Evolutionary conservation across 2,888 invertebrate genomes (phyloP).

Genomic region (Hymenopus coronatus): DNA sequence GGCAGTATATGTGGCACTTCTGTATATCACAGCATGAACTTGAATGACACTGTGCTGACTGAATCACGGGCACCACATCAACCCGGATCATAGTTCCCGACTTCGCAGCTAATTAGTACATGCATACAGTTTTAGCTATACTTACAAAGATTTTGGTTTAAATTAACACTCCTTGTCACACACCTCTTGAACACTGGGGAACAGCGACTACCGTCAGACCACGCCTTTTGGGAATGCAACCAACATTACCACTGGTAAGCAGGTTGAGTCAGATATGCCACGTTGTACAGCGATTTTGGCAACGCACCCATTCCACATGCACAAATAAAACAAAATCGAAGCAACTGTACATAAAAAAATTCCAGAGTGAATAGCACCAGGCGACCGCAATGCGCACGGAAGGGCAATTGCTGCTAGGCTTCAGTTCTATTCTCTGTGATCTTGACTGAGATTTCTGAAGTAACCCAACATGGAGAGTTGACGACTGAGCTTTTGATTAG

Average conservation of each 20-base stretch:
- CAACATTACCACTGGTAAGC: slow-evolving; percentile 19
- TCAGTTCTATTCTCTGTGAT: background rate
- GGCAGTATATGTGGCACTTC: slow-evolving; percentile 10
- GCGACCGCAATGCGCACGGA: background rate
- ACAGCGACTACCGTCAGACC: slow-evolving; percentile 6
- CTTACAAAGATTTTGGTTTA: background rate
- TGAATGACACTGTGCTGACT: background rate
- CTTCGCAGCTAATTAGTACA: background rate
- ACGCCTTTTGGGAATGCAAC: slow-evolving; percentile 29
- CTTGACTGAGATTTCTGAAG: background rate
- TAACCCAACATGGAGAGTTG: background rate
- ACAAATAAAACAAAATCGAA: background rate
- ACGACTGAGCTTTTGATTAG: background rate
- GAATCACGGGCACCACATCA: background rate
- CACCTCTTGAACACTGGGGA: background rate
- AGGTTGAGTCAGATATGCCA: slow-evolving; percentile 15
- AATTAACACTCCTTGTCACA: background rate
- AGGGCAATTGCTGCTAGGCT: too few relatives aligned
- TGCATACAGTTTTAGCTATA: background rate
- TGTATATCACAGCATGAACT: background rate
- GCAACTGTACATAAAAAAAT: background rate
- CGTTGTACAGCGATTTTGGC: background rate
- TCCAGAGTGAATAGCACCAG: background rate
- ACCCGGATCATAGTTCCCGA: background rate
- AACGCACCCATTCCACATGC: slow-evolving; percentile 2